These are phyloP conservation scores for Apteryx mantelli DNA, from an alignment of 2,113 vertebrate species.

Conservation along the genomic window DNA sequence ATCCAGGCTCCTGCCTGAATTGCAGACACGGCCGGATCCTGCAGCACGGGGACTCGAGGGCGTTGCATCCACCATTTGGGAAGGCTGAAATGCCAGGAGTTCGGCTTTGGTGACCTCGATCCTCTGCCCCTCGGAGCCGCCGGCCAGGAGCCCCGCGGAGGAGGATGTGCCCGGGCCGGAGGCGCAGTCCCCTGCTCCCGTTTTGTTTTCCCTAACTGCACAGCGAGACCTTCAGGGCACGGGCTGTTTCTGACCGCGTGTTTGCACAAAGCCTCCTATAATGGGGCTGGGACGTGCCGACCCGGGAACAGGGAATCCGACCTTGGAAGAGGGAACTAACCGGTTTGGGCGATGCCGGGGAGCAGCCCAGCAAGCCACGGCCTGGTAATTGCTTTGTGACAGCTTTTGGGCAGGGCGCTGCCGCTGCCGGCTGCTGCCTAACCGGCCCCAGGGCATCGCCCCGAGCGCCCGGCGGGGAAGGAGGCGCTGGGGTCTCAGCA, in stretches of 20 bases:
- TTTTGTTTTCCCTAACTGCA: constrained; percentile 46
- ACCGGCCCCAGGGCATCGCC: neutral
- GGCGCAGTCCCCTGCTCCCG: neutral
- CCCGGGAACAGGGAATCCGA: neutral
- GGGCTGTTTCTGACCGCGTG: neutral
- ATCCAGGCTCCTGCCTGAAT: no score
- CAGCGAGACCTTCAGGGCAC: neutral
- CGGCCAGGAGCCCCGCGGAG: neutral
- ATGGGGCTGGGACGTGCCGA: constrained; percentile 25
- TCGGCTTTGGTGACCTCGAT: no score
- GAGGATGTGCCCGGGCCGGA: neutral
- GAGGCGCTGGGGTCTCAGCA: rapidly evolving
- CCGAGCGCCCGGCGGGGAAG: neutral
- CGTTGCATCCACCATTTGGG: no score
- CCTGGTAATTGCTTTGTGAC: rapidly evolving
- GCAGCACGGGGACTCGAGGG: no score
- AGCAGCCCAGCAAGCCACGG: neutral
- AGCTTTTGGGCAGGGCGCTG: neutral
- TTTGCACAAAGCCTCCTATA: neutral
- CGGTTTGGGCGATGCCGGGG: rapidly evolving
- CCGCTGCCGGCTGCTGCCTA: no score
- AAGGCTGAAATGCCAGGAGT: no score
- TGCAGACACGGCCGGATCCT: no score
- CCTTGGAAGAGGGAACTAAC: neutral
- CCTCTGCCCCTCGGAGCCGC: no score